Evolutionary conservation across 2,888 invertebrate genomes (phyloP), one percentile per base, ranked within the genome.

Genomic region (Malthinus flaveolus): DNA sequence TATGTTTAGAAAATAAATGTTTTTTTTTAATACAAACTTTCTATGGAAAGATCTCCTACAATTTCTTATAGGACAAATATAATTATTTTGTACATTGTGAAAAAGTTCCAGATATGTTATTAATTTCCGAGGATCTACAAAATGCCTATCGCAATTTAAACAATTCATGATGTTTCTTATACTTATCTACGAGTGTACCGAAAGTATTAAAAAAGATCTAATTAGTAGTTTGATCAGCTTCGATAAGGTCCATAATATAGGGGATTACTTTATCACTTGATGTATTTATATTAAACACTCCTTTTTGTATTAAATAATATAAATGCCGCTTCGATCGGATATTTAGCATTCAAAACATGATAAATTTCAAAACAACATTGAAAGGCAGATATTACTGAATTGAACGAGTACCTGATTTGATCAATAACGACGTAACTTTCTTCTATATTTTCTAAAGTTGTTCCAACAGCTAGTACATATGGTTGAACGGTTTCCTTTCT

Each of bases 161-260:
- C 33, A 33, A 33, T 33, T 33, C 33, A 33, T 33, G 33, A 33
- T 33, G n/a, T n/a, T n/a, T n/a, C 8, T 33, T 33, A 33, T 7
- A 7, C 33, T 33, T 33, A 7, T 33, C 6, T 33, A 33, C 33
- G 33, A 33, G n/a, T 33, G 7, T 7, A 33, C 8, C 8, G 33
- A n/a, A n/a, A n/a, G 33, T 33, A 33, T 33, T 33, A 33, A 33
- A 33, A 33, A 7, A 33, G 8, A 33, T 33, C 8, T 33, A 33
- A 33, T 33, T 33, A 33, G n/a, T n/a, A n/a, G 6, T 33, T 33
- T 34, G 11, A 2, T 11, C 7, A 6, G 33, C n/a, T n/a, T 7
- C 9, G 6, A 48, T 10, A 7, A 48, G 8, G 34, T 48, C 48
- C 48, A 34, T 34, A 48, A 48, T 48, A 32, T 32, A 34, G 9